These are phyloP conservation scores for Morpho achilles DNA, from an alignment of 2,888 invertebrate genomes.

Conservation along the genomic window DNA sequence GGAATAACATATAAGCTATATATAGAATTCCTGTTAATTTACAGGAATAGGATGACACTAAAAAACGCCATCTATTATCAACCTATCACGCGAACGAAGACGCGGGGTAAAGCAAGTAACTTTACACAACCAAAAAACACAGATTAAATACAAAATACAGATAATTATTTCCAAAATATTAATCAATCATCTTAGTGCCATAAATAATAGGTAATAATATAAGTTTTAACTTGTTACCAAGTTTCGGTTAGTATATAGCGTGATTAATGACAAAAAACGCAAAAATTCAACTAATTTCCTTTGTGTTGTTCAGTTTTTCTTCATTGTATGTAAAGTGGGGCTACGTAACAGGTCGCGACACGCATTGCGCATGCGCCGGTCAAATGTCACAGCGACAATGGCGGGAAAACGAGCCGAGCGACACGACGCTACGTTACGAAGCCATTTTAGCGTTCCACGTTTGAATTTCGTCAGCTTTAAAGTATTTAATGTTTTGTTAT, in stretches of 20 bases:
- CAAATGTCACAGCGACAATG: conserved; percentile 65
- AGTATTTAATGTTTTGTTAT: not conserved
- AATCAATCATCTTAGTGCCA: too few species aligned
- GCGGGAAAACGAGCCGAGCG: conserved; percentile 34
- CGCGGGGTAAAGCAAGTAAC: too few species aligned
- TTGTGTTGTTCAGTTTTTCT: conserved; percentile 35
- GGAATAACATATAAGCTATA: too few species aligned
- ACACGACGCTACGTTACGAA: conserved; percentile 20
- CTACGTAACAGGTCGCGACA: conserved; percentile 57
- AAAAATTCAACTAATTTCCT: conserved; percentile 30
- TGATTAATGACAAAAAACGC: conserved; percentile 15
- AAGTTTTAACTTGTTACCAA: too few species aligned
- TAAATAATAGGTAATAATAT: too few species aligned
- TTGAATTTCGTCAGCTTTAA: conserved; percentile 10
- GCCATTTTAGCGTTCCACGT: conserved; percentile 27
- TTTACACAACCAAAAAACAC: too few species aligned
- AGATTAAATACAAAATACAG: too few species aligned
- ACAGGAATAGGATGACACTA: too few species aligned
- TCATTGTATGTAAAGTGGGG: conserved; percentile 66
- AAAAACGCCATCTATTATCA: too few species aligned
- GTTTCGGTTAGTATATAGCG: not conserved
- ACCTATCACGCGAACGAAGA: too few species aligned
- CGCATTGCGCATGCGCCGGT: conserved; percentile 67
- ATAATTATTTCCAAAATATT: too few species aligned
- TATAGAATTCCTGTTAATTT: too few species aligned